Evolutionary conservation across 2,113 vertebrate species (phyloP).

Genomic region (Corythornis cristatus): DNA sequence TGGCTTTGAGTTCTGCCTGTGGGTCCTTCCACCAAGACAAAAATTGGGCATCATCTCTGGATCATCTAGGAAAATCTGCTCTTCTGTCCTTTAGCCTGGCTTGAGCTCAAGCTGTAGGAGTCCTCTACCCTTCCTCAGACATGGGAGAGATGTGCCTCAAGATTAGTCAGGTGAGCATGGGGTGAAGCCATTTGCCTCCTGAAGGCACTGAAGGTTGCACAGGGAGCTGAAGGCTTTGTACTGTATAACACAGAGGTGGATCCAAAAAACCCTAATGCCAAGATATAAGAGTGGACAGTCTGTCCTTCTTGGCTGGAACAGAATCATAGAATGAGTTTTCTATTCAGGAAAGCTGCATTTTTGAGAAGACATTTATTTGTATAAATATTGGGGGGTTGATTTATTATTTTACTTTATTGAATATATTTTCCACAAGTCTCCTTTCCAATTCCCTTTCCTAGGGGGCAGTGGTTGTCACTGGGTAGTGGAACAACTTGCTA

Average conservation of each 20-base stretch:
- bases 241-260: background rate
- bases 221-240: background rate
- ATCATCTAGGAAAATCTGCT: background rate
- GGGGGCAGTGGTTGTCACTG: background rate
- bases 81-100: background rate
- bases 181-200: background rate
- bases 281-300: background rate
- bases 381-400: background rate
- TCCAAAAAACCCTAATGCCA: background rate
- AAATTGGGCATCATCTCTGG: background rate
- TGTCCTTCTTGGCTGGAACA: background rate
- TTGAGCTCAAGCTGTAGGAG: background rate
- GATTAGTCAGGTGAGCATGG: rapidly evolving
- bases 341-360: background rate
- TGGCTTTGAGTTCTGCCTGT: background rate
- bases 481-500: background rate
- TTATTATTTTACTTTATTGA: background rate
- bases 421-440: background rate
- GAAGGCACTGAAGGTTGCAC: background rate
- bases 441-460: background rate
- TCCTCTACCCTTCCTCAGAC: background rate
- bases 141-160: rapidly evolving
- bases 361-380: background rate
- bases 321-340: background rate
- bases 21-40: background rate